Evolutionary conservation across 1,140 invertebrate species (phyloP).

Genomic region (Trissolcus basalis): DNA sequence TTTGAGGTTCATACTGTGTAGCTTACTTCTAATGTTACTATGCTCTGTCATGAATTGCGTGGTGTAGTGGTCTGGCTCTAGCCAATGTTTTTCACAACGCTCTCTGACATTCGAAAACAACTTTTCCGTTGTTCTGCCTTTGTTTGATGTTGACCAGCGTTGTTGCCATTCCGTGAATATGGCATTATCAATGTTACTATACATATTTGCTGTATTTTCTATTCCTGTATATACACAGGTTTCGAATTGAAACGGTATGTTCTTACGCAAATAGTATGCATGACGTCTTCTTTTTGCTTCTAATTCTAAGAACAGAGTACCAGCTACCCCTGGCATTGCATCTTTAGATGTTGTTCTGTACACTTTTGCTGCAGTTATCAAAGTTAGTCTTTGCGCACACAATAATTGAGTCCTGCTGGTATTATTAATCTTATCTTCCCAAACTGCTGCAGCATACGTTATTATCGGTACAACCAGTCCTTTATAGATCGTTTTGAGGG

Average conservation of each 20-base stretch:
- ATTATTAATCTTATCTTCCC: slow-evolving; percentile 37
- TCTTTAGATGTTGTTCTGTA: slow-evolving; percentile 14
- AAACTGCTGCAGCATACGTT: slow-evolving; percentile 59
- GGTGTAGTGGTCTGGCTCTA: slow-evolving; percentile 5
- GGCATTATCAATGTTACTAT: neutral
- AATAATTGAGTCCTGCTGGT: slow-evolving; percentile 3
- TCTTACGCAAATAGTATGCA: slow-evolving; percentile 1
- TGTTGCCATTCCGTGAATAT: slow-evolving; percentile 20
- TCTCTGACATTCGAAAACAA: slow-evolving; percentile 15
- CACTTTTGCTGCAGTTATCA: slow-evolving; percentile 53
- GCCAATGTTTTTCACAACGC: neutral
- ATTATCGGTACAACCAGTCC: slow-evolving; percentile 51
- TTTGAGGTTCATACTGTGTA: neutral
- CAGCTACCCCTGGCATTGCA: slow-evolving; percentile 15
- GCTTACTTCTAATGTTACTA: slow-evolving; percentile 16
- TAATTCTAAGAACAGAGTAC: slow-evolving; percentile 23
- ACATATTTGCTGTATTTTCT: neutral
- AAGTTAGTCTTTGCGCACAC: slow-evolving; percentile 40
- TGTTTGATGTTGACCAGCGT: neutral
- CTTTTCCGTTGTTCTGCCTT: slow-evolving; percentile 3
- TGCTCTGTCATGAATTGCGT: slow-evolving; percentile 23
- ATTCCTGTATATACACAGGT: neutral
- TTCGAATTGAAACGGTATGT: neutral
- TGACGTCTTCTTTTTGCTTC: neutral
- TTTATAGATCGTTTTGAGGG: slow-evolving; percentile 48